phyloP scores from a whole-genome alignment of 1,140 invertebrate genomes.

The Melitaea cinxia region DNA sequence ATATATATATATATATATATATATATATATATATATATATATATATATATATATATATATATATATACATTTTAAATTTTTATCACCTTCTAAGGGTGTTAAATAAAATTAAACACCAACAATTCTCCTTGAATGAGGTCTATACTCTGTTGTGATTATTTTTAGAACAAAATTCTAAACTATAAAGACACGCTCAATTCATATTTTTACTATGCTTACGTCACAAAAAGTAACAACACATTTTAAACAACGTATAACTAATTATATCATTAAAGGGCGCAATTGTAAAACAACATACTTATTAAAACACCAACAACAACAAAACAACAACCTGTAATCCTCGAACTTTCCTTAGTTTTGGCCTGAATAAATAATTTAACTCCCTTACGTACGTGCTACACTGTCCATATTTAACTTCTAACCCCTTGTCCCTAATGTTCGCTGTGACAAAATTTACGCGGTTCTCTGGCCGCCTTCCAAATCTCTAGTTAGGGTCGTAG shows the following conservation, averaged over 20 bases:
- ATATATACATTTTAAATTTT: no score
- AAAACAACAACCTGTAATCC: slow-evolving; percentile 22
- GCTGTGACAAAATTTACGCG: slow-evolving; percentile 59
- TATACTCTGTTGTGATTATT: no score
- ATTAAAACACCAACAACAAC: slow-evolving; percentile 17
- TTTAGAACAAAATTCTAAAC: no score
- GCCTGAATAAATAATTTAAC: slow-evolving; percentile 49
- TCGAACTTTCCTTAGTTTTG: slow-evolving; percentile 20
- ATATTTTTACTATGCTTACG: no score
- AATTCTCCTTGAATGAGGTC: no score
- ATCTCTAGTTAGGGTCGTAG: slow-evolving; percentile 52
- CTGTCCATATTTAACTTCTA: slow-evolving; percentile 61
- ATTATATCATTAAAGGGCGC: neutral
- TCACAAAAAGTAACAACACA: no score
- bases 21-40: no score
- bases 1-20: no score
- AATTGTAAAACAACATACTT: slow-evolving; percentile 4
- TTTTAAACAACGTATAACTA: neutral
- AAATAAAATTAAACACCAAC: no score
- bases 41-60: no score
- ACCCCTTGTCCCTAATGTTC: slow-evolving; percentile 53
- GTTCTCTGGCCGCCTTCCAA: slow-evolving; percentile 56
- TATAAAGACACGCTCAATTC: no score
- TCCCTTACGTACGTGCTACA: slow-evolving; percentile 41
- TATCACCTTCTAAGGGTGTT: no score